Conservation (phyloP, 1,140 invertebrate genomes). For the Nebria ingens region DNA sequence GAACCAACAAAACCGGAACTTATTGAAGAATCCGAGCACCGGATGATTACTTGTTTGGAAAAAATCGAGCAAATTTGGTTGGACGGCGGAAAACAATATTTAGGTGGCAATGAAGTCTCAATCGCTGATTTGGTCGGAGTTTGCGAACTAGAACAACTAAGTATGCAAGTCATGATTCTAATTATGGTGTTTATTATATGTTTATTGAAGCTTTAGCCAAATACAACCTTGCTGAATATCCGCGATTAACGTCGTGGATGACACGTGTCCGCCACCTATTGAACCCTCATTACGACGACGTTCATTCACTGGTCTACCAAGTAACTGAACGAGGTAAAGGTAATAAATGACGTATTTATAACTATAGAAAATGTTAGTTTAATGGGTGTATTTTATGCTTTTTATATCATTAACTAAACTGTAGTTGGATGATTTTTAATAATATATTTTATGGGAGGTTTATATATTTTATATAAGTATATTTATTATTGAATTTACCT, state of each 20-base stretch:
- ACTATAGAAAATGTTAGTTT: too few relatives aligned
- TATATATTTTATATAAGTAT: too few relatives aligned
- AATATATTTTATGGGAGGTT: too few relatives aligned
- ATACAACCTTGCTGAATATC: too few relatives aligned
- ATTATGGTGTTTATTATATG: background rate
- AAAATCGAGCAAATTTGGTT: constrained; percentile 54
- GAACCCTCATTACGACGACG: constrained; percentile 56
- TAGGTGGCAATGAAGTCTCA: constrained; percentile 54
- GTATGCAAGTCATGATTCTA: constrained; percentile 40
- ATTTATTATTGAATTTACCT: too few relatives aligned
- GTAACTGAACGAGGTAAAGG: background rate
- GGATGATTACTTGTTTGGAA: constrained; percentile 45
- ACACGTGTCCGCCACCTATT: constrained; percentile 46
- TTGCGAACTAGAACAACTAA: constrained; percentile 77
- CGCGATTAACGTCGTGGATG: constrained; percentile 51
- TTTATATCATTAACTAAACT: too few relatives aligned
- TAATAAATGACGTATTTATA: too few relatives aligned
- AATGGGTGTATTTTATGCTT: too few relatives aligned
- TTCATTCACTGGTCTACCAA: constrained; percentile 38
- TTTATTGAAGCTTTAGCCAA: too few relatives aligned
- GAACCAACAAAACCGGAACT: background rate
- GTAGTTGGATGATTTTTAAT: too few relatives aligned
- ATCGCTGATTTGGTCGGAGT: constrained; percentile 71
- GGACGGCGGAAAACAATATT: constrained; percentile 41
- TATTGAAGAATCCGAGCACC: background rate